Conservation (phyloP, 2,797 vertebrate species). For the Danio choprae region DNA sequence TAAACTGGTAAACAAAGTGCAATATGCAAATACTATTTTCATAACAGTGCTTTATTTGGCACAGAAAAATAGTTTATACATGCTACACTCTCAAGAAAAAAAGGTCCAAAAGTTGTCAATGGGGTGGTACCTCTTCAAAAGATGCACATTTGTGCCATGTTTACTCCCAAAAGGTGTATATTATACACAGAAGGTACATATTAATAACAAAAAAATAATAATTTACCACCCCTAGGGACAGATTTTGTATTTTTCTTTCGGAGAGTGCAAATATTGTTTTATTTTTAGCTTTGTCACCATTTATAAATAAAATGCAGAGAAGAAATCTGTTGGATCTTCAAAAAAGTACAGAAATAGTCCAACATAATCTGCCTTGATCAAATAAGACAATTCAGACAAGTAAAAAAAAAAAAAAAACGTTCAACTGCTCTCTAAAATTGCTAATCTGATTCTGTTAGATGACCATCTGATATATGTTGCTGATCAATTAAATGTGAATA, state of each 20-base stretch:
- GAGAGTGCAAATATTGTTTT: background rate
- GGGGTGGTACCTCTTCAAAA: too few species aligned
- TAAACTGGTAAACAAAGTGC: background rate
- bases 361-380: background rate
- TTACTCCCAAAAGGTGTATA: too few species aligned
- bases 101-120: too few species aligned
- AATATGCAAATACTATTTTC: background rate
- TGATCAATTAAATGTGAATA: background rate
- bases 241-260: too few species aligned
- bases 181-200: too few species aligned
- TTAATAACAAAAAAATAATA: too few species aligned
- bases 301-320: background rate
- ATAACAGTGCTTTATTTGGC: background rate
- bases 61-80: background rate
- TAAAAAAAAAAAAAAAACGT: background rate
- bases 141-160: too few species aligned
- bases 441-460: background rate
- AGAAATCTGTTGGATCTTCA: background rate
- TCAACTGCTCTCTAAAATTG: background rate
- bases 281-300: background rate
- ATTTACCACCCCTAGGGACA: too few species aligned
- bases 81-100: too few species aligned
- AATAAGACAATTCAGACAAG: background rate
- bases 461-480: slow-evolving; percentile 11
- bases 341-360: background rate